Evolutionary conservation across 2,113 vertebrate genomes (phyloP).

Genomic region (Sapajus apella): DNA sequence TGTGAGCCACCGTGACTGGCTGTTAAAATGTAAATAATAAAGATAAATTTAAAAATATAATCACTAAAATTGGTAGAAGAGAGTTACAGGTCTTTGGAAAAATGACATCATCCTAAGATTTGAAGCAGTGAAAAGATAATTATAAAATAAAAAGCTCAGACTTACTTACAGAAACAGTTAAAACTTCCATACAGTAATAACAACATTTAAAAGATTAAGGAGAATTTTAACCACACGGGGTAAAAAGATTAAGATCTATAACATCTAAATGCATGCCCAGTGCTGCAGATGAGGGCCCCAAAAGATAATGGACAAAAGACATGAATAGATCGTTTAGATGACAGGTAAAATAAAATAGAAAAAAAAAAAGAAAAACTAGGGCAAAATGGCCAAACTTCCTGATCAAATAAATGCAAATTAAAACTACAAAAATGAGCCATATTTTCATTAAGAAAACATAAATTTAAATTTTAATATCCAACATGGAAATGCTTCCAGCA

Average conservation of each 20-base stretch:
- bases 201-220: not conserved
- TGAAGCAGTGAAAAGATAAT: not conserved
- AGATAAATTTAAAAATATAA: not conserved
- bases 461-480: not conserved
- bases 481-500: not conserved
- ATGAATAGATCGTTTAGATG: not conserved
- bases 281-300: not conserved
- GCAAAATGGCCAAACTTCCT: not conserved
- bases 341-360: not conserved
- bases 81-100: not conserved
- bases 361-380: not conserved
- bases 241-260: not conserved
- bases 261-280: not conserved
- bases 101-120: not conserved
- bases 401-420: constrained; percentile 6
- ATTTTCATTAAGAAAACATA: not conserved
- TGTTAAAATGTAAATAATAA: not conserved
- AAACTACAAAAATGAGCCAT: not conserved
- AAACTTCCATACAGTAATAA: not conserved
- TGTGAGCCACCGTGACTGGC: no score
- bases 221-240: not conserved
- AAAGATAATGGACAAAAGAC: not conserved
- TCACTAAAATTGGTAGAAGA: not conserved
- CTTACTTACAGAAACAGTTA: not conserved
- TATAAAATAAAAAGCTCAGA: not conserved